Evolutionary conservation across 2,113 vertebrate genomes (phyloP).

Genomic region (Etia nguti): DNA sequence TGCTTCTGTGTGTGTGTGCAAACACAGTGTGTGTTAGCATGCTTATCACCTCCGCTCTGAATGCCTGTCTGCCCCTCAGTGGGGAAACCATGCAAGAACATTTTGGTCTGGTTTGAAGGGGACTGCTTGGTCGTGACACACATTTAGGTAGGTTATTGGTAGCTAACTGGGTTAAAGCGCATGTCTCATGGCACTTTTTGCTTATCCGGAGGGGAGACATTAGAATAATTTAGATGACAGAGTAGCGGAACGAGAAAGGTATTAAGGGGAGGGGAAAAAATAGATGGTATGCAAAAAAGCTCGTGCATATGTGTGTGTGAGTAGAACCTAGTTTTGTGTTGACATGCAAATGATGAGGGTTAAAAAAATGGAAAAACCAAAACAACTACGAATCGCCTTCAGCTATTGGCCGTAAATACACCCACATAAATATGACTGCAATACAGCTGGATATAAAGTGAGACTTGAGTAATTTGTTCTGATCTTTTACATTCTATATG

Average conservation of each 20-base stretch:
- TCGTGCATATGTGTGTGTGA: neutral
- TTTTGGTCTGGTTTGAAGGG: conserved; percentile 62
- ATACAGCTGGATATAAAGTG: neutral
- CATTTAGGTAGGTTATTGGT: conserved; percentile 61
- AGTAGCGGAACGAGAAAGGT: neutral
- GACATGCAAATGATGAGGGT: neutral
- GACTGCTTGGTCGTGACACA: conserved; percentile 50
- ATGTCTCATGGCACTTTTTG: neutral
- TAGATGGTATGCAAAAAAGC: neutral
- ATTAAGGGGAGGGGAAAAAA: neutral
- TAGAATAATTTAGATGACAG: neutral
- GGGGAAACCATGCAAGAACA: conserved; percentile 63
- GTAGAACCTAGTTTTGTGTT: neutral
- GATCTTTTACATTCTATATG: neutral
- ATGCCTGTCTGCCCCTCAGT: conserved; percentile 69
- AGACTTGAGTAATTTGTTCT: neutral
- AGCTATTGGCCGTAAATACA: neutral
- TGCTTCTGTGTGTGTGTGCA: neutral
- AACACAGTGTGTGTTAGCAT: neutral
- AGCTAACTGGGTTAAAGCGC: conserved; percentile 52
- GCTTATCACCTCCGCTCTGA: neutral
- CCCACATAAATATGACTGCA: neutral
- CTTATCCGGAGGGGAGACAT: conserved; percentile 13
- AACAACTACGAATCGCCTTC: neutral
- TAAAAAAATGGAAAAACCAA: neutral